Evolutionary conservation across 2,888 invertebrate species (phyloP).

Genomic region (Eupithecia exiguata): DNA sequence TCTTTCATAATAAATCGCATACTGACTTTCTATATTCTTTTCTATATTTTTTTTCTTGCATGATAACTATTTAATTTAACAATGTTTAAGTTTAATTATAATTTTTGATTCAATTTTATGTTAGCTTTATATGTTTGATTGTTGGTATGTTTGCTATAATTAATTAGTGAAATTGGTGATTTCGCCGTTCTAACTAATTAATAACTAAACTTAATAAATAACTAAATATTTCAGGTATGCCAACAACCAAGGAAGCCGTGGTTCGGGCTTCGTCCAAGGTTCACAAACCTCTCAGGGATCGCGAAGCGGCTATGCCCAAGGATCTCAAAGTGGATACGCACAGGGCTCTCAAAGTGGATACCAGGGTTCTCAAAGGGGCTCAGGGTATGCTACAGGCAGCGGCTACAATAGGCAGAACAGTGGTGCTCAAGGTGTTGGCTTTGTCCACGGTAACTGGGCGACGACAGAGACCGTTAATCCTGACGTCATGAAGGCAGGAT

Average conservation of each 20-base stretch:
- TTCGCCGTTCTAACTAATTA: too few relatives aligned
- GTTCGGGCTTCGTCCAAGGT: constrained; percentile 31
- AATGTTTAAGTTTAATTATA: too few relatives aligned
- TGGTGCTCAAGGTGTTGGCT: constrained; percentile 57
- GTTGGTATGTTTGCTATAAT: too few relatives aligned
- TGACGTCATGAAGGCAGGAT: constrained; percentile 74
- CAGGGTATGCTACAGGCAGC: constrained; percentile 19
- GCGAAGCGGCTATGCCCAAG: constrained; percentile 30
- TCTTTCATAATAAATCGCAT: not conserved
- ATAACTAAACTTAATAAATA: too few relatives aligned
- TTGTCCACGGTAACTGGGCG: constrained; percentile 73
- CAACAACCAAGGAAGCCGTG: constrained; percentile 41
- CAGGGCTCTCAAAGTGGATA: constrained; percentile 35
- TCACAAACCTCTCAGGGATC: constrained; percentile 30
- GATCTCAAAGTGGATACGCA: constrained; percentile 31
- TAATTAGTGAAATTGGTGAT: too few relatives aligned
- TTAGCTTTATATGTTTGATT: too few relatives aligned
- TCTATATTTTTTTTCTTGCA: too few relatives aligned
- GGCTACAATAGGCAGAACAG: constrained; percentile 36
- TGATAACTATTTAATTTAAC: too few relatives aligned
- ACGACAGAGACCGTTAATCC: constrained; percentile 79
- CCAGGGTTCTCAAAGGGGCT: constrained; percentile 19
- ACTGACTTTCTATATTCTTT: not conserved
- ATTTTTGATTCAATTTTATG: too few relatives aligned
- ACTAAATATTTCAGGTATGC: constrained; percentile 51